Conservation (phyloP, 2,888 invertebrate genomes). For the Lissonota sp. region DNA sequence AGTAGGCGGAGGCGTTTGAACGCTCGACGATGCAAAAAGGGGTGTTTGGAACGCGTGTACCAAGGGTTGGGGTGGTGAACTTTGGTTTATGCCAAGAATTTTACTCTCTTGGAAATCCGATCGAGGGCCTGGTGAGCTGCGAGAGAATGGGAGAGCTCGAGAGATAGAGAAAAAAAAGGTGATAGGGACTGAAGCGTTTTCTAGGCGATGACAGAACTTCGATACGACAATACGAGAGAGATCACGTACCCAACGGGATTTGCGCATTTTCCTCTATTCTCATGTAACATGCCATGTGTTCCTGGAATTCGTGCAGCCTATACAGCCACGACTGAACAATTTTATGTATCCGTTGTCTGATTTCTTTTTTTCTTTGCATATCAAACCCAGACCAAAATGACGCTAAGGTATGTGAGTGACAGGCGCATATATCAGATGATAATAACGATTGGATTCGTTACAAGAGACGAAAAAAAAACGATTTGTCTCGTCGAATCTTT, state of each 20-base stretch:
- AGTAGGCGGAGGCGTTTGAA: not conserved
- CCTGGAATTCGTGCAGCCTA: too few relatives aligned
- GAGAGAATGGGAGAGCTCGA: not conserved
- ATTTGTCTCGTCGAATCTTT: constrained; percentile 30
- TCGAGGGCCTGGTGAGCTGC: not conserved
- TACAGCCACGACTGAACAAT: too few relatives aligned
- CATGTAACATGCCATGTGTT: too few relatives aligned
- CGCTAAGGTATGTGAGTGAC: too few relatives aligned
- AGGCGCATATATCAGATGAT: too few relatives aligned
- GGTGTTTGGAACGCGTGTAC: constrained; percentile 10
- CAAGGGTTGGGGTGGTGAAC: not conserved
- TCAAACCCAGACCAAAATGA: too few relatives aligned
- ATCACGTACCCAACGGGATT: constrained; percentile 42
- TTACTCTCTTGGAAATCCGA: constrained; percentile 48
- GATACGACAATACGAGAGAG: constrained; percentile 38
- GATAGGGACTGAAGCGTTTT: constrained; percentile 26
- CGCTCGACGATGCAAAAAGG: not conserved
- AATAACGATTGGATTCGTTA: constrained; percentile 14
- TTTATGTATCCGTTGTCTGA: too few relatives aligned
- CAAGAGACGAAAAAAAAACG: not conserved
- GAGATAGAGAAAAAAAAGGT: not conserved
- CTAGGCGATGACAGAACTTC: constrained; percentile 16
- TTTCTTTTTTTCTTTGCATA: too few relatives aligned
- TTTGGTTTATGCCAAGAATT: constrained; percentile 53
- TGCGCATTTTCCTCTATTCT: not conserved